Base-by-base conservation (phyloP, 2,888 invertebrate genomes). In the Meliscaeva auricollis region DNA sequence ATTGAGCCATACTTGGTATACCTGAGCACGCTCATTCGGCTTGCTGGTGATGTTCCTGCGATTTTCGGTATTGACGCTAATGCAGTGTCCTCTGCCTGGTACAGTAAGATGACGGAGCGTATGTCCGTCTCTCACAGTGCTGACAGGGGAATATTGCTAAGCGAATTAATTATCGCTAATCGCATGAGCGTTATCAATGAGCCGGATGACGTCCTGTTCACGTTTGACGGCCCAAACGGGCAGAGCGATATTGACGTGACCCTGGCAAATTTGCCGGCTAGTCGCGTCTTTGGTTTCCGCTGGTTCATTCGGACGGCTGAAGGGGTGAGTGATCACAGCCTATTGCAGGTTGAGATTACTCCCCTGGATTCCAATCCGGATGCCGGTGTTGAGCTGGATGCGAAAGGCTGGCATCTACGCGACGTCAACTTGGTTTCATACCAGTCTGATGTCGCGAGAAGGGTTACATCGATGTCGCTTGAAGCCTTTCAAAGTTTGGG, bases 21-120 rank as follows among this genome's bases (percentile, higher is more conserved):
- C 20, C 17, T 50, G 2, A 26, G 17, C 1, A 26, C 13, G 50
- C 26, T 50, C 26, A 2, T 50, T 50, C 22, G 50, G 17, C 26
- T 50, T 1, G 11, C 26, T 50, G 20, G 50, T 3, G 9, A 22
- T 22, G 26, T 26, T 2, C 22, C 22, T 26, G 50, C 50, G 50
- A 11, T 50, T 50, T 50, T 50, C 13, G 50, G 50, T 13, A 13
- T 50, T 3, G 22, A 50, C 26, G 50, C 20, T 22, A 50, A 26
- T 50, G 22, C 50, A 50, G 41, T 60, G 68, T 79, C 78, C 17
- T 70, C 76, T 38, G 58, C 76, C 72, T 81, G 79, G 78, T 70
- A 72, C 68, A 79, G 79, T 30, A 66, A 87, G 17, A 15, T 54
- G 3, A 9, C 74, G 4, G 22, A 26, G 26, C 13, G 15, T 1